Evolutionary conservation across 2,797 vertebrate species (phyloP).

Genomic region (Artibeus lituratus): DNA sequence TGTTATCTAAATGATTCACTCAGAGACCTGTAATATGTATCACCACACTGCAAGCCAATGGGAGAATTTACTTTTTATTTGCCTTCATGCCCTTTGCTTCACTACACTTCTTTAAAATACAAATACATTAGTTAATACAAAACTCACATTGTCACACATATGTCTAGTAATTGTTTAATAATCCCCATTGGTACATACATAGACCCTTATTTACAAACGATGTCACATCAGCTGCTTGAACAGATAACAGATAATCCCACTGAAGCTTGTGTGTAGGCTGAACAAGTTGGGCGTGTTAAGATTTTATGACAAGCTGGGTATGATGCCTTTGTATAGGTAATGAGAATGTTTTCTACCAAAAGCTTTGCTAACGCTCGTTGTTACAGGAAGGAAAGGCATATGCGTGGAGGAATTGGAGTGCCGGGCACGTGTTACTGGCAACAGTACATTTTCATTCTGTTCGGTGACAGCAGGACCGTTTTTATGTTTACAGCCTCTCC

Average conservation of each 20-base stretch:
- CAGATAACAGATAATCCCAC: slow-evolving; percentile 66
- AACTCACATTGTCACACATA: slow-evolving; percentile 79
- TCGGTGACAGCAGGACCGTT: background rate
- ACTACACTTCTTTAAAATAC: slow-evolving; percentile 82
- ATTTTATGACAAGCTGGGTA: background rate
- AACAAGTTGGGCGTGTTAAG: background rate
- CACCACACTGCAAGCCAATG: slow-evolving; percentile 55
- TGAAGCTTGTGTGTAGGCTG: slow-evolving; percentile 56
- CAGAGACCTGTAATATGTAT: background rate
- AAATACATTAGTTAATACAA: slow-evolving; percentile 81
- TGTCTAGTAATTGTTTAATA: slow-evolving; percentile 69
- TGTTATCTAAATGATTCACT: background rate
- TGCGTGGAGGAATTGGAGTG: background rate
- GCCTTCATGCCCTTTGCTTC: slow-evolving; percentile 80
- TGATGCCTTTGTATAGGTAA: slow-evolving; percentile 57
- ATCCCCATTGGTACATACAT: slow-evolving; percentile 78
- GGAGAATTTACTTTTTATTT: slow-evolving; percentile 81
- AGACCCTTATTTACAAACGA: slow-evolving; percentile 77
- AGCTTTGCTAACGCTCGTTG: slow-evolving; percentile 21
- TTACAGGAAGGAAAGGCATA: background rate
- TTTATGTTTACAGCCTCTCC: background rate
- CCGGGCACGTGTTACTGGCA: background rate
- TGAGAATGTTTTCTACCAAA: slow-evolving; percentile 53
- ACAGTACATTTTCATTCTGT: background rate
- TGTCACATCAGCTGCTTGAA: slow-evolving; percentile 73